These are phyloP conservation scores for Hippopotamus amphibius DNA, from an alignment of 2,113 vertebrate species.

Conservation along the genomic window DNA sequence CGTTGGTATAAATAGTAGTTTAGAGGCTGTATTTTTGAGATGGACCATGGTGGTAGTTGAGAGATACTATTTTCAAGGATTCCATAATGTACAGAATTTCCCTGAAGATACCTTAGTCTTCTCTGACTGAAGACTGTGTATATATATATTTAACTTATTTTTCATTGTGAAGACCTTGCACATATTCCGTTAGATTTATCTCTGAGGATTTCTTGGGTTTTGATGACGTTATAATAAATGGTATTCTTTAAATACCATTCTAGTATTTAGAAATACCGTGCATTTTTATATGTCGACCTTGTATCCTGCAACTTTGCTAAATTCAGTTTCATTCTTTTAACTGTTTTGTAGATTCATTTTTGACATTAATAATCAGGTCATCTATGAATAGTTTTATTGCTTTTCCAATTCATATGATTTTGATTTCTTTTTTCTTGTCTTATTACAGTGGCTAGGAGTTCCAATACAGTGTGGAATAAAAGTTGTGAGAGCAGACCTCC, in stretches of 20 bases:
- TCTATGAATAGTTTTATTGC: background rate
- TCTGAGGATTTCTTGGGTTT: background rate
- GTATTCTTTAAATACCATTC: background rate
- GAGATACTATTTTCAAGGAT: background rate
- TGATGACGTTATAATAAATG: background rate
- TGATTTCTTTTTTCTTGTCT: background rate
- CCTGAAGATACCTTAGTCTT: fast-evolving
- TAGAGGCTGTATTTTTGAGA: background rate
- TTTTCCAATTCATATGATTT: background rate
- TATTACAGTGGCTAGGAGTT: background rate
- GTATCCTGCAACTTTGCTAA: too few relatives aligned
- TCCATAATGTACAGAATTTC: fast-evolving
- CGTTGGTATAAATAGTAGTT: background rate
- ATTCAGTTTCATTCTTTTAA: background rate
- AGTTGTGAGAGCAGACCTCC: background rate
- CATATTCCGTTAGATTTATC: fast-evolving
- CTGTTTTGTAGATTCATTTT: background rate
- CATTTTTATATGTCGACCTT: background rate
- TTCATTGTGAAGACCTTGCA: fast-evolving
- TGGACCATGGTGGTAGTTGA: background rate
- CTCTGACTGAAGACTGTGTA: background rate
- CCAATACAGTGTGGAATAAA: background rate
- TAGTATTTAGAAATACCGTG: background rate
- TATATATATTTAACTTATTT: fast-evolving
- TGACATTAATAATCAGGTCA: background rate